phyloP scores from a whole-genome alignment of 2,888 invertebrate species.

The Petrolisthes cinctipes region DNA sequence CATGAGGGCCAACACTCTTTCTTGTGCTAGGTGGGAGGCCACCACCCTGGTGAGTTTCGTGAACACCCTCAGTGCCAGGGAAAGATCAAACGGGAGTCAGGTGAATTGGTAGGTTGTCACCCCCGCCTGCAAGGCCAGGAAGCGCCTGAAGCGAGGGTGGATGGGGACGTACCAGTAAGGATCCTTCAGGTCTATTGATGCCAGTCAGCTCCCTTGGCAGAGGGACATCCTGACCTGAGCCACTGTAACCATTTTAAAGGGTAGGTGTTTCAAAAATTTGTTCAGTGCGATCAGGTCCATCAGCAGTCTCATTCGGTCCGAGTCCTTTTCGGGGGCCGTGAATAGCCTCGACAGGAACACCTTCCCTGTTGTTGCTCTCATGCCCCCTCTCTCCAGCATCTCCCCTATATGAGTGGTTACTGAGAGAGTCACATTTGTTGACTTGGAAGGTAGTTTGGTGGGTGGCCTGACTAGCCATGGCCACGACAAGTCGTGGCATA shows the following conservation, averaged over 20 bases:
- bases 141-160: too few relatives aligned
- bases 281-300: too few relatives aligned
- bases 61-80: too few relatives aligned
- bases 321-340: too few relatives aligned
- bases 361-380: background rate
- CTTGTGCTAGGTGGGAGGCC: too few relatives aligned
- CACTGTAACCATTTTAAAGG: background rate
- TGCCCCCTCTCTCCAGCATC: constrained; percentile 2
- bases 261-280: background rate
- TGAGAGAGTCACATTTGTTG: background rate
- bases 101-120: background rate
- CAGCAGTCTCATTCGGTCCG: background rate
- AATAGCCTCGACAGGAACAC: too few relatives aligned
- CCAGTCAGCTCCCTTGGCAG: background rate
- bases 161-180: too few relatives aligned
- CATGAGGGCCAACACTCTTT: too few relatives aligned
- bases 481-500: background rate
- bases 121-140: too few relatives aligned
- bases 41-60: too few relatives aligned
- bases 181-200: background rate
- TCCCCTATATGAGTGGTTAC: background rate
- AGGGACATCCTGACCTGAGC: background rate
- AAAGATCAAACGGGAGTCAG: background rate
- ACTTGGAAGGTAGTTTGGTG: background rate
- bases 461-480: background rate